A percentile compares a stretch with the other conserved stretches of the same genome.
These are phyloP conservation scores for Microplitis demolitor DNA, from an alignment of 1,140 invertebrate genomes.

Conservation along the genomic window DNA sequence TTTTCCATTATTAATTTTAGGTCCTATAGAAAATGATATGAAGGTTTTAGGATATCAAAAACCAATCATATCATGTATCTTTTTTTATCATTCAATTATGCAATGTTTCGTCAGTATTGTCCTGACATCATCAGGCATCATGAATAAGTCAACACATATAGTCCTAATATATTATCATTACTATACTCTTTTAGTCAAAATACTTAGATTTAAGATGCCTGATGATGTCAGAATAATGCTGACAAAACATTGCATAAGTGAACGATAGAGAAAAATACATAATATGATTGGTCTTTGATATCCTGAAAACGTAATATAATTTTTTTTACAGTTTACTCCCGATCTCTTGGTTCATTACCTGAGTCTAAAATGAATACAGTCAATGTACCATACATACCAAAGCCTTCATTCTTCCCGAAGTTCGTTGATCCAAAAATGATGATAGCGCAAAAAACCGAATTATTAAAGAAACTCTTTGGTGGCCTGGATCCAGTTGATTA, in stretches of 20 bases:
- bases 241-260: background rate
- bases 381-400: slow-evolving; percentile 45
- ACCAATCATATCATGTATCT: too few species aligned
- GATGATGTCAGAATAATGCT: background rate
- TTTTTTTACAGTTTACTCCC: slow-evolving; percentile 36
- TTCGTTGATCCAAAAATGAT: slow-evolving; percentile 50
- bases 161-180: too few species aligned
- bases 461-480: slow-evolving; percentile 46
- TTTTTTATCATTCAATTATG: background rate
- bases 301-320: background rate
- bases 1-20: too few species aligned
- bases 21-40: too few species aligned
- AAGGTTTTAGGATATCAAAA: too few species aligned
- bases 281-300: too few species aligned
- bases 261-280: background rate
- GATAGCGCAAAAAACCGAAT: slow-evolving; percentile 49
- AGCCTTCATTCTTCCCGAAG: slow-evolving; percentile 46
- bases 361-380: slow-evolving; percentile 39
- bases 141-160: too few species aligned
- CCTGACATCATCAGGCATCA: background rate
- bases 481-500: slow-evolving; percentile 33
- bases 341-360: slow-evolving; percentile 41
- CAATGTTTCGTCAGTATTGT: background rate
- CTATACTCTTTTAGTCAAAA: too few species aligned
- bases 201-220: too few species aligned